Evolutionary conservation across 2,113 vertebrate genomes (phyloP).

Genomic region (Eleginops maclovinus): DNA sequence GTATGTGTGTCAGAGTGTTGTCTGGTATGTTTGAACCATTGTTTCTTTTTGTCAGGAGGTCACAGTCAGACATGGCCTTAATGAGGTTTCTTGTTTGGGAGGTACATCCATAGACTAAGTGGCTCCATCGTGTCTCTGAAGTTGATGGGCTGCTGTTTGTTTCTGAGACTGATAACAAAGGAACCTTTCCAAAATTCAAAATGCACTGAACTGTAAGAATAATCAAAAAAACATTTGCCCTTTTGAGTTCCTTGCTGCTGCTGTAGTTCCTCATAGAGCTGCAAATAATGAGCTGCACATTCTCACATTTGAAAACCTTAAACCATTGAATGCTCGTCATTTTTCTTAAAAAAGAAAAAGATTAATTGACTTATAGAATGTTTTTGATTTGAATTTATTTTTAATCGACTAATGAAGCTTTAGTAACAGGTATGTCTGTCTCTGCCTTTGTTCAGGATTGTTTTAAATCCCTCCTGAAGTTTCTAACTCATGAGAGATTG

Average conservation of each 20-base stretch:
- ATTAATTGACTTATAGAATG: neutral
- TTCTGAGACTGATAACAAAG: conserved; percentile 4
- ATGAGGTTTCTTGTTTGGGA: conserved; percentile 22
- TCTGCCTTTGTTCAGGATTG: conserved; percentile 5
- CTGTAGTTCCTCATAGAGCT: conserved; percentile 1
- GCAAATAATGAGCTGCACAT: neutral
- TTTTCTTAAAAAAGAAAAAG: neutral
- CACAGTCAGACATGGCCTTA: conserved; percentile 30
- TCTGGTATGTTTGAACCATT: neutral
- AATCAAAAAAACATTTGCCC: neutral
- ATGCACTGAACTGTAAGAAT: neutral
- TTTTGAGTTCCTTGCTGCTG: neutral
- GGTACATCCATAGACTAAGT: neutral
- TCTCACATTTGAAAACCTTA: neutral
- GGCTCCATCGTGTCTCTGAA: neutral
- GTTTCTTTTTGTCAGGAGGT: conserved; percentile 36
- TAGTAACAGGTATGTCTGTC: conserved; percentile 23
- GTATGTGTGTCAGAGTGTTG: neutral
- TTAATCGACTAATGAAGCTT: neutral
- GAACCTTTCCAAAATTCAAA: neutral
- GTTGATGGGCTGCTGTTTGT: conserved; percentile 1
- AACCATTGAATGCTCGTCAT: neutral
- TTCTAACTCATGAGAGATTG: neutral
- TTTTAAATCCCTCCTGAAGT: conserved; percentile 4
- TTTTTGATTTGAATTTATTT: neutral